Percentiles rank a stretch among this genome's conserved stretches.
These are phyloP conservation scores for Macrotrachela quadricornifera DNA, from an alignment of 1,140 invertebrate genomes.

Conservation along the genomic window DNA sequence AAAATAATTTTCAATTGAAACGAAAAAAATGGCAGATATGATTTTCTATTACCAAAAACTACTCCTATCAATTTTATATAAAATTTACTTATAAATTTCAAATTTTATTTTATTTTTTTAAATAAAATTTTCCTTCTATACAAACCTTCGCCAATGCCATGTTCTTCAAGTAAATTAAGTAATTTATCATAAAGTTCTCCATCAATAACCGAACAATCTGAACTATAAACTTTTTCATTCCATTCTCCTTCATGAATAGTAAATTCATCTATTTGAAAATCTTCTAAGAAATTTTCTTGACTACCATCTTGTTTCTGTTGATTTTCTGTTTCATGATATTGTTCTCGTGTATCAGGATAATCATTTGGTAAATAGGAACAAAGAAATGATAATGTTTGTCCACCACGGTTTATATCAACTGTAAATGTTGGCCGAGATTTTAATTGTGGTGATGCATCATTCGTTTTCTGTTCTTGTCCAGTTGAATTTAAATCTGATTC, in stretches of 20 bases:
- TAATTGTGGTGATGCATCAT: background rate
- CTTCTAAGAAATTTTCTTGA: background rate
- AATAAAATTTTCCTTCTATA: too few species aligned
- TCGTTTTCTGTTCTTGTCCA: too few species aligned
- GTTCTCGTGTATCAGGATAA: background rate
- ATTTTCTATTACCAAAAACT: too few species aligned
- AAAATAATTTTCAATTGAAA: too few species aligned
- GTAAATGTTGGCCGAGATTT: slow-evolving; percentile 8
- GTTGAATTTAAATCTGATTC: background rate
- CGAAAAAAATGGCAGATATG: too few species aligned
- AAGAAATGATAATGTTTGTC: slow-evolving; percentile 1
- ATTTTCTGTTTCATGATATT: too few species aligned
- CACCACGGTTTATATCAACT: slow-evolving; percentile 1
- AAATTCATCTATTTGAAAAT: slow-evolving; percentile 10
- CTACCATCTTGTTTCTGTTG: too few species aligned
- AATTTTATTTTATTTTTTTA: too few species aligned
- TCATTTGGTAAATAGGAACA: slow-evolving; percentile 4
- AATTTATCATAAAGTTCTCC: slow-evolving; percentile 8
- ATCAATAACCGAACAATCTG: slow-evolving; percentile 9
- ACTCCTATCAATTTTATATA: too few species aligned
- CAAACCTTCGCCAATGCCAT: slow-evolving; percentile 4
- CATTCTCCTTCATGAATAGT: slow-evolving; percentile 6
- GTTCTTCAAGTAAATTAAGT: slow-evolving; percentile 6
- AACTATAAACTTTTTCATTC: slow-evolving; percentile 8
- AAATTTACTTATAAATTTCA: too few species aligned